Evolutionary conservation across 1,140 invertebrate genomes (phyloP).

Genomic region (Orchesella cincta): DNA sequence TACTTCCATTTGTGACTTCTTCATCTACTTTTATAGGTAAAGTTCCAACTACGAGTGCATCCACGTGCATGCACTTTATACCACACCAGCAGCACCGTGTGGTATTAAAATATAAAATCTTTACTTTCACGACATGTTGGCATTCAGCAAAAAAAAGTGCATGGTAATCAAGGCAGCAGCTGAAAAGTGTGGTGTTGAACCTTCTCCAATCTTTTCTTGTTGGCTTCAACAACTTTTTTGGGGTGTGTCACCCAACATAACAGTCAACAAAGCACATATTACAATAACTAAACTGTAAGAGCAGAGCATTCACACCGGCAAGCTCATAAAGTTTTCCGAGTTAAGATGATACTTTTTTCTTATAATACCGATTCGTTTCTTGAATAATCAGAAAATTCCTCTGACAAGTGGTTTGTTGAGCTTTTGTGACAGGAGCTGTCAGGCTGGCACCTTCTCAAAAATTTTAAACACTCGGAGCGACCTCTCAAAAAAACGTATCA

Average conservation of each 20-base stretch:
- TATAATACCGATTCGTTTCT: too few species aligned
- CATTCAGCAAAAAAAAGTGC: too few species aligned
- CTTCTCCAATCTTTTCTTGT: neutral
- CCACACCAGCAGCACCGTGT: too few species aligned
- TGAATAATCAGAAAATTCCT: neutral
- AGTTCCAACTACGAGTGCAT: too few species aligned
- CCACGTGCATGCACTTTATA: too few species aligned
- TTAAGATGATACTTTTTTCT: neutral
- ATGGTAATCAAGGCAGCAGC: too few species aligned
- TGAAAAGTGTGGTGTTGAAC: neutral
- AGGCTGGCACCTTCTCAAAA: conserved; percentile 40
- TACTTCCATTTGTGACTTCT: too few species aligned
- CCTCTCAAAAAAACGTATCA: neutral
- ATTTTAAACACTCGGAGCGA: conserved; percentile 22
- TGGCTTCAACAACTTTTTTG: neutral
- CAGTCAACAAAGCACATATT: neutral
- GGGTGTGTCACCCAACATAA: neutral
- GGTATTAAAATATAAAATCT: too few species aligned
- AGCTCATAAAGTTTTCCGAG: neutral
- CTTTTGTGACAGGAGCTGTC: conserved; percentile 38
- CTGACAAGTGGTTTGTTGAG: conserved; percentile 42
- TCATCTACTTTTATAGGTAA: too few species aligned
- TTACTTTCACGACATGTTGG: too few species aligned
- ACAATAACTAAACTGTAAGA: too few species aligned
- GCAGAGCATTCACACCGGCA: neutral